Evolutionary conservation across 2,113 vertebrate genomes (phyloP), one percentile per base, ranked within the genome.

Genomic region (Corythoichthys haematopterus): DNA sequence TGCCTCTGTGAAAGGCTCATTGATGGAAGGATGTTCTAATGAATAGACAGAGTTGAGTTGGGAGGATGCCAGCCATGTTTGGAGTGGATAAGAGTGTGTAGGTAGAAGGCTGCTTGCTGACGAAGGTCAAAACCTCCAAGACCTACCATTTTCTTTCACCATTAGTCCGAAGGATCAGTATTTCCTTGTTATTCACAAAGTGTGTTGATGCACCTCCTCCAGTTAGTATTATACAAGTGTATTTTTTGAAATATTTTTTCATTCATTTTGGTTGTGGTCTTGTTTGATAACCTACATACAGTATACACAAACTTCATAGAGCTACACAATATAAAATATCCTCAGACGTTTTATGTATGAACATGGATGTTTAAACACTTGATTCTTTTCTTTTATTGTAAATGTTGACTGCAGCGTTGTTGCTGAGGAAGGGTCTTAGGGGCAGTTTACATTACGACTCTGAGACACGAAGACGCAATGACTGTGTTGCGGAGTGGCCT

Each of bases 1-100:
- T 69, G 76, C 66, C 70, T 68, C 70, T 72, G 72, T 91, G 85
- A 91, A 90, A 90, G 88, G 74, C 37, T 84, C 86, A 90, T 91
- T 92, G 88, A 91, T 81, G 80, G 78, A 78, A 70, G 60, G 56
- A 79, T 71, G 86, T 72, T 46, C 28, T 67, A n/a, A 88, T 89
- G 86, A 89, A 88, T 87, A 80, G 78, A 87, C 85, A 87, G 83
- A 87, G 80, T 62, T 76, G 68, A 77, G 74, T 53, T 62, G 71
- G 78, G 28, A 64, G 80, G 77, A 79, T 86, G 84, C 79, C 81
- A 82, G 67, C 65, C 70, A 10, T 71, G 69, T 69, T 62, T 72
- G 50, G 59, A 69, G 76, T 37, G 72, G 56, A 3, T 60, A 50
- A 56, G 77, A 69, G 57, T 50, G 40, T 57, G 53, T 43, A 20